Evolutionary conservation across 1,140 invertebrate genomes (phyloP), one percentile per base, ranked within the genome.

Genomic region (Cepaea nemoralis): DNA sequence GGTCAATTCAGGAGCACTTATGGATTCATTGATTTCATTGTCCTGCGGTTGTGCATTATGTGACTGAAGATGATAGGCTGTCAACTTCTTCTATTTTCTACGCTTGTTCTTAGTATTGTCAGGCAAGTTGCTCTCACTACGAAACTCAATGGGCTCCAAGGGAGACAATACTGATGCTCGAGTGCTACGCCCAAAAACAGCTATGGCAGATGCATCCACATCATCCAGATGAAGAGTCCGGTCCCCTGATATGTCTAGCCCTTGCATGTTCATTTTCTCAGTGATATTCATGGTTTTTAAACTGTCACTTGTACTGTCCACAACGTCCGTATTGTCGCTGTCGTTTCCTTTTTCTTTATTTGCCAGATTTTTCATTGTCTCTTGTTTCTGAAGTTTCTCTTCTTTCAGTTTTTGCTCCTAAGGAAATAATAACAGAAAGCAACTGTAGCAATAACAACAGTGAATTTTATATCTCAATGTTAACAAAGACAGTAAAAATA

Each of bases 61-160:
- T 22, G 37, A 22, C 8, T 24, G 69, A 24, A 78, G 22, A 40
- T 78, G 10, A 31, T 78, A 69, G 37, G 42, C 77, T 24, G 63
- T 69, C 1, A 78, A 48, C 66, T 55, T 50, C n/a, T 71, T 73
- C 45, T 80, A 73, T 33, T 80, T 80, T 55, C 48, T 80, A 16
- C 0, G 24, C 10, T 39, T 31, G 31, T 55, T 73, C 31, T 67
- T 71, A n/a, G 67, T 14, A 42, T 31, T 35, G 19, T 6, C 6
- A 19, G 12, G 3, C 27, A 39, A 6, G 31, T 77, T 77, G 12
- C 70, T 66, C 40, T 55, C 2, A 66, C 10, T 10, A 14, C 0
- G 2, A 33, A 66, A 79, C 3, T 31, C 66, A 27, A 80, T 5
- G 22, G 40, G 69, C 33, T 71, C 42, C n/a, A 80, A 55, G 12